These are phyloP conservation scores for Oasisia sp. DNA, from an alignment of 2,888 invertebrate species.

Conservation along the genomic window DNA sequence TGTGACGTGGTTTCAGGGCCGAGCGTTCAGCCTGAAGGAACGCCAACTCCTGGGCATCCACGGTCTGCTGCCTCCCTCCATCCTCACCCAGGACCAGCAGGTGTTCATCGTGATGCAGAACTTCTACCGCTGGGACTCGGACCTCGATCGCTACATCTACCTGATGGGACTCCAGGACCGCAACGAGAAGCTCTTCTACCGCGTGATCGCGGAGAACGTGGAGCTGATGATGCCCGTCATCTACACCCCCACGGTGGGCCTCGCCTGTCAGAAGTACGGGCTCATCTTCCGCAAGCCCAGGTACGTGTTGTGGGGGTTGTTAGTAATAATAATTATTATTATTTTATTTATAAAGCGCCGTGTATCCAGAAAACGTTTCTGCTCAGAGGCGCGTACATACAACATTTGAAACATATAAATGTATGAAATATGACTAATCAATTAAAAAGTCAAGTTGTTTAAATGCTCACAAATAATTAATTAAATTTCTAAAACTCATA, in stretches of 20 bases:
- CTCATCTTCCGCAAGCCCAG: conserved; percentile 88
- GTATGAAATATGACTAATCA: no score
- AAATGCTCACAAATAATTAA: no score
- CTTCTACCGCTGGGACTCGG: conserved; percentile 74
- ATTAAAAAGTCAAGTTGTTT: no score
- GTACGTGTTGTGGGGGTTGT: conserved; percentile 48
- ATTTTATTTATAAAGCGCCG: no score
- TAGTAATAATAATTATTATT: no score
- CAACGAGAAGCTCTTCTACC: conserved; percentile 95
- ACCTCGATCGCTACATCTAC: conserved; percentile 66
- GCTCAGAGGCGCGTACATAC: no score
- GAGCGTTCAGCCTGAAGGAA: conserved; percentile 93
- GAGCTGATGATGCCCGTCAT: conserved; percentile 95
- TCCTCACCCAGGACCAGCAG: conserved; percentile 74
- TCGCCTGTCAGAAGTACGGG: conserved; percentile 97
- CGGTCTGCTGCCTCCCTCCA: conserved; percentile 90
- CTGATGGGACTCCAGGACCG: conserved; percentile 77
- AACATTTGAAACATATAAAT: no score
- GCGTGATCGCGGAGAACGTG: conserved; percentile 87
- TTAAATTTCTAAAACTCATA: no score
- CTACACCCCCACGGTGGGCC: conserved; percentile 97
- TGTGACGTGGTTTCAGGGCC: conserved; percentile 74
- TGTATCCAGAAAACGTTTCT: no score
- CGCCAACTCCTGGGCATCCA: conserved; percentile 93
- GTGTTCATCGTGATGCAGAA: conserved; percentile 75